Base-by-base conservation (phyloP, 2,113 vertebrate genomes). In the Ictidomys tridecemlineatus region DNA sequence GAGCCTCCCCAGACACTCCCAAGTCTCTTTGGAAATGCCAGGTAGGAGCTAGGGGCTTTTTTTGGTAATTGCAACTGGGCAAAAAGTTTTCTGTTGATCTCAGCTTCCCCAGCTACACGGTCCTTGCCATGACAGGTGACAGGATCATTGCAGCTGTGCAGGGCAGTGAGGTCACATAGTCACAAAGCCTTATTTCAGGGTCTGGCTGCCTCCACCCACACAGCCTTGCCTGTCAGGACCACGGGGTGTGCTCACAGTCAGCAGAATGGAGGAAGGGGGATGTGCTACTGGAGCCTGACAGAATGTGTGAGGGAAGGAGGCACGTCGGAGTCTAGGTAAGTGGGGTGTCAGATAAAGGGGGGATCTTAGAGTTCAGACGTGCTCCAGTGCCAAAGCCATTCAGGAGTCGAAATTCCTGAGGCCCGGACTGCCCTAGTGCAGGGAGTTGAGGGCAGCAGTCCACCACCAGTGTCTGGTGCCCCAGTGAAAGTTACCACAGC, bases 101-200 rank as follows among this genome's bases (percentile, higher is more conserved):
- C 79, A 42, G n/a, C 63, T 67, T 67, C 12, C 26, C 63, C 24
- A 26, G 63, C 26, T 67, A 28, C 30, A 67, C 4, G 4, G 26
- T 67, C 63, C 11, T 18, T 10, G 45, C n/a, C 53, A 2, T n/a
- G 28, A 32, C 53, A 76, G 37, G 28, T 32, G 37, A 76, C 32
- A 34, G 26, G 45, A n/a, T 85, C 13, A 26, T n/a, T 70, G 65
- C 32, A 26, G 6, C 34, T n/a, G 39, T 51, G 30, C 14, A 20
- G 32, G 83, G 45, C 5, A 32, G 1, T 51, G 63, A 85, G 32
- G 42, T 42, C 86, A 61, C 11, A 28, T 7, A 39, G 8, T 45
- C 70, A 14, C 4, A 13, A 32, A 32, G 28, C 0, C 10, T 5
- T 45, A 16, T 58, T 3, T 34, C 0, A 0, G 10, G 39, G 11